Conservation (phyloP, 2,113 vertebrate genomes). For the Gracilinanus agilis region DNA sequence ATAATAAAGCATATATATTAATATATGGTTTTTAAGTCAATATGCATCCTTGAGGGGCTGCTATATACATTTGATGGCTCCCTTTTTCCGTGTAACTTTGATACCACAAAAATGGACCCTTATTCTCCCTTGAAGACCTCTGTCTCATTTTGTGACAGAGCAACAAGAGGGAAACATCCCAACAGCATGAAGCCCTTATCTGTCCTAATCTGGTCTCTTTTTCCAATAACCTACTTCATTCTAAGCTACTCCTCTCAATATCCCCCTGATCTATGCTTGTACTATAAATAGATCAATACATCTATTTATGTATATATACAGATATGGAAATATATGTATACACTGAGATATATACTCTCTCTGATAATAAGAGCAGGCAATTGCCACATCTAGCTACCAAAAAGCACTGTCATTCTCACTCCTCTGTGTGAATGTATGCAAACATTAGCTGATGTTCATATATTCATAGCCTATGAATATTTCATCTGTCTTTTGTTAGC, state of each 20-base stretch:
- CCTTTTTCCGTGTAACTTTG: neutral
- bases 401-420: neutral
- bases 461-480: neutral
- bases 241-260: neutral
- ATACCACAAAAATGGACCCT: neutral
- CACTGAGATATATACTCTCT: neutral
- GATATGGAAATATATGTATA: fast-evolving
- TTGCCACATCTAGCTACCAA: no score
- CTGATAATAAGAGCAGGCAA: no score
- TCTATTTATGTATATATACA: neutral
- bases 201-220: neutral
- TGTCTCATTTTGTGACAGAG: neutral
- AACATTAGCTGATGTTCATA: neutral
- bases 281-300: neutral
- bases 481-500: neutral
- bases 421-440: neutral
- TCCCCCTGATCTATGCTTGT: neutral
- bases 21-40: neutral
- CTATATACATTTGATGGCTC: neutral
- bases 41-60: neutral
- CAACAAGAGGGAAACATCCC: neutral
- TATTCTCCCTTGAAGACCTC: neutral
- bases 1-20: neutral
- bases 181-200: neutral
- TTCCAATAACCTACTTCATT: neutral